Base-by-base conservation (phyloP, 1,140 invertebrate genomes). In the Drosophila paulistorum region DNA sequence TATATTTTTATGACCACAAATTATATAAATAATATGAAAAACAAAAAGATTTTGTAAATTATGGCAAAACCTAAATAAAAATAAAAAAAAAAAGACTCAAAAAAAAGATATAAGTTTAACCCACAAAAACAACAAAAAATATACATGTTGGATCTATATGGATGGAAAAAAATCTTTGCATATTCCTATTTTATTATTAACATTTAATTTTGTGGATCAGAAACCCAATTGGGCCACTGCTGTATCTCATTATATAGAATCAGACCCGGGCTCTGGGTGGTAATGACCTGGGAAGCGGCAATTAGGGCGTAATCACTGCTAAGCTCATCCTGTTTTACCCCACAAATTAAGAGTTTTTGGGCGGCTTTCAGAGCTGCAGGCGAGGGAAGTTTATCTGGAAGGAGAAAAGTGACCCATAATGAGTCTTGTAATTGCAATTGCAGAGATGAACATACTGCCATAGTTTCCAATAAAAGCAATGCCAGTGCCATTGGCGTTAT, bases 401-500 rank as follows among this genome's bases (percentile, higher is more conserved):
- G 20, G 14, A 37, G 65, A 10, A 9, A n/a, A 10, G 60, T 7
- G 5, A 13, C 55, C 14, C 0, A 37, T 26, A 26, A 1, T 9
- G 63, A 30, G 30, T 30, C 5, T 0, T 30, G 9, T 35, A 35
- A 42, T 51, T 37, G 3, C 14, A 6, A 37, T 30, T 30, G 14
- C 13, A 30, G 13, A 11, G 6, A 9, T n/a, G 7, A 1, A 68
- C 92, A 92, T 79, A 94, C 94, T 92, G 62, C 93, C 93, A 73
- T 94, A 96, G 68, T 94, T 94, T 7, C 96, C 96, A 65, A 97
- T 95, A 66, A 97, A 95, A 1, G 94, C 94, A 63, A 96, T 94
- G 60, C 94, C 96, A 26, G 96, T 93, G 39, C 94, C 94, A 58
- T 93, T 94, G 4, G 74, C 77, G 81, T 97, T 96, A 77, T 95